A percentile compares a stretch with the other conserved stretches of the same genome.
Conservation (phyloP, 2,888 invertebrate genomes). For the Cancer borealis region DNA sequence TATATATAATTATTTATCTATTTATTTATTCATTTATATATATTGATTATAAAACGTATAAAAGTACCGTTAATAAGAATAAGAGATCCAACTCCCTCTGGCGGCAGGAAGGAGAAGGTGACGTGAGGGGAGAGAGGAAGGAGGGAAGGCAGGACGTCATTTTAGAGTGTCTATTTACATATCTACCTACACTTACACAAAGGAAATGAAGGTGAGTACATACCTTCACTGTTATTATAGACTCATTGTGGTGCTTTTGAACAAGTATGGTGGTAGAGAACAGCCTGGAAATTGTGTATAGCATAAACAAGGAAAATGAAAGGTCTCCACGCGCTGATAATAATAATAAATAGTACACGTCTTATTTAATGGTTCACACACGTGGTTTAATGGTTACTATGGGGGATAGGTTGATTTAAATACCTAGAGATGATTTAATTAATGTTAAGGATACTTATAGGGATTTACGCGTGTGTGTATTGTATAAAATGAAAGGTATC, state of each 20-base stretch:
- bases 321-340: background rate
- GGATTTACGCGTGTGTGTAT: no score
- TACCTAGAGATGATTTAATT: background rate
- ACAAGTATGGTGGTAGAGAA: background rate
- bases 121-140: background rate
- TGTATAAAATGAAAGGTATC: no score
- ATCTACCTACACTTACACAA: background rate
- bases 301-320: background rate
- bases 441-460: no score
- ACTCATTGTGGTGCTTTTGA: background rate
- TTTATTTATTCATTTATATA: no score
- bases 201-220: background rate
- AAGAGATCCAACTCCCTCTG: background rate
- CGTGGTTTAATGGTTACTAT: background rate
- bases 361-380: background rate
- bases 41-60: no score
- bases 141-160: background rate
- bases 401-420: background rate
- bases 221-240: background rate
- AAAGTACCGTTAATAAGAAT: background rate
- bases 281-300: background rate
- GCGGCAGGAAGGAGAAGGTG: background rate
- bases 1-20: no score
- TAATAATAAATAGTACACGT: background rate
- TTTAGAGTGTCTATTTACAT: background rate